A percentile compares a stretch with the other conserved stretches of the same genome.
Conservation (phyloP, 2,797 vertebrate genomes). For the Zalophus californianus region DNA sequence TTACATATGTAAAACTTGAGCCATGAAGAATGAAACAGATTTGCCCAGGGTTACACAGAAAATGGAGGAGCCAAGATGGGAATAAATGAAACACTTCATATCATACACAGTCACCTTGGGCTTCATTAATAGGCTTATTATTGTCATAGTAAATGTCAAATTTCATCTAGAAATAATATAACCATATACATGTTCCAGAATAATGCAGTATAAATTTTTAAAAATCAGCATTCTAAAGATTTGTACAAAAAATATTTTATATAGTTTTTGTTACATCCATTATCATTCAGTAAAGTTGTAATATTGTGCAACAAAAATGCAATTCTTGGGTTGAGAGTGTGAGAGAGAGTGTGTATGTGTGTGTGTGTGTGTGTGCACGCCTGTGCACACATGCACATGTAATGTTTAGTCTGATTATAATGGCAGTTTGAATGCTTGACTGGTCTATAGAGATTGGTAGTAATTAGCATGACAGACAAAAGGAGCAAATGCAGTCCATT, state of each 20-base stretch:
- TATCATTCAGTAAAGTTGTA: not conserved
- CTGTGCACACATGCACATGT: not conserved
- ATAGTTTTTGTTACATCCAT: not conserved
- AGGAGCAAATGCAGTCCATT: slow-evolving; percentile 59
- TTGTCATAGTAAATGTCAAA: slow-evolving; percentile 16
- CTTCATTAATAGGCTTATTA: slow-evolving; percentile 57
- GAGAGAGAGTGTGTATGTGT: not conserved
- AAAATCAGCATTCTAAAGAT: slow-evolving; percentile 33
- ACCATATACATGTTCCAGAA: not conserved
- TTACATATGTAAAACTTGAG: slow-evolving; percentile 20
- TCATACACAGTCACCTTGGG: not conserved
- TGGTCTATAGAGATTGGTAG: slow-evolving; percentile 52
- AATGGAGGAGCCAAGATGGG: not conserved
- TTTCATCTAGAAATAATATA: slow-evolving; percentile 39
- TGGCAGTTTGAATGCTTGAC: slow-evolving; percentile 44
- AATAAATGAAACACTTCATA: slow-evolving; percentile 41
- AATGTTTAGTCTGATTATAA: slow-evolving; percentile 45
- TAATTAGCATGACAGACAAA: slow-evolving; percentile 72
- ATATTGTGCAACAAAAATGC: slow-evolving; percentile 31
- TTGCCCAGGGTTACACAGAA: slow-evolving; percentile 39
- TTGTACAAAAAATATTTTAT: not conserved
- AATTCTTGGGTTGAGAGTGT: not conserved
- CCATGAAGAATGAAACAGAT: slow-evolving; percentile 33
- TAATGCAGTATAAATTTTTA: not conserved
- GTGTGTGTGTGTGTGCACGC: not conserved